These are phyloP conservation scores for Epinephelus fuscoguttatus DNA, from an alignment of 2,113 vertebrate genomes.

Conservation along the genomic window DNA sequence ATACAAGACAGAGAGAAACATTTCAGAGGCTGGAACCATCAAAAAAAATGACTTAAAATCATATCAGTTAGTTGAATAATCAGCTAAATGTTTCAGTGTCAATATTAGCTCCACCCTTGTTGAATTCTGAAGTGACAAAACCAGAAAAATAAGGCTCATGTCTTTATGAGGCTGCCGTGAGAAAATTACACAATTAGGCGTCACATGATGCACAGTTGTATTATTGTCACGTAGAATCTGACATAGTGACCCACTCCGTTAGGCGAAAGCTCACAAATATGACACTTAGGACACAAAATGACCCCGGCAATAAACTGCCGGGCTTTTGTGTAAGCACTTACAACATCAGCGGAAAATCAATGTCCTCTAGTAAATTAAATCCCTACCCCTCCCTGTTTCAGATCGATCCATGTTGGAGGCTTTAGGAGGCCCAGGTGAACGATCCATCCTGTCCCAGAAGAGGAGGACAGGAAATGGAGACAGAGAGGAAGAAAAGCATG, in stretches of 20 bases:
- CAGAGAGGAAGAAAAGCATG: slow-evolving; percentile 62
- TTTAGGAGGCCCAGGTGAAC: slow-evolving; percentile 75
- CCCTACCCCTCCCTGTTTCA: slow-evolving; percentile 62
- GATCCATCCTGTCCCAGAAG: slow-evolving; percentile 75
- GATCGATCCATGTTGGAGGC: slow-evolving; percentile 80
- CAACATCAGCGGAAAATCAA: slow-evolving; percentile 56
- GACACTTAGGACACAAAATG: neutral
- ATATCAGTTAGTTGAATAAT: neutral
- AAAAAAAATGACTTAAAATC: neutral
- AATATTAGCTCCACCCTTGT: neutral
- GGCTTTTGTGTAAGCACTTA: slow-evolving; percentile 15
- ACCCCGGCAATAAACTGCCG: neutral
- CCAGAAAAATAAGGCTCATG: neutral
- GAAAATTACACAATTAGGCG: neutral
- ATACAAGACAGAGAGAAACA: neutral
- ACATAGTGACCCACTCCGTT: neutral
- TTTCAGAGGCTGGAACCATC: neutral
- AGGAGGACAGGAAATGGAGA: slow-evolving; percentile 44
- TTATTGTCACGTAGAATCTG: neutral
- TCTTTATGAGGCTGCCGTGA: neutral
- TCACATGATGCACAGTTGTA: neutral
- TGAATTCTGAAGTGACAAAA: neutral
- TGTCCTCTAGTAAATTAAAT: slow-evolving; percentile 54
- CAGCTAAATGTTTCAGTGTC: neutral
- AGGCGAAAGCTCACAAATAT: neutral